A percentile compares a stretch with the other conserved stretches of the same genome.
Conservation (phyloP, 2,113 vertebrate genomes). For the Ciconia boyciana region DNA sequence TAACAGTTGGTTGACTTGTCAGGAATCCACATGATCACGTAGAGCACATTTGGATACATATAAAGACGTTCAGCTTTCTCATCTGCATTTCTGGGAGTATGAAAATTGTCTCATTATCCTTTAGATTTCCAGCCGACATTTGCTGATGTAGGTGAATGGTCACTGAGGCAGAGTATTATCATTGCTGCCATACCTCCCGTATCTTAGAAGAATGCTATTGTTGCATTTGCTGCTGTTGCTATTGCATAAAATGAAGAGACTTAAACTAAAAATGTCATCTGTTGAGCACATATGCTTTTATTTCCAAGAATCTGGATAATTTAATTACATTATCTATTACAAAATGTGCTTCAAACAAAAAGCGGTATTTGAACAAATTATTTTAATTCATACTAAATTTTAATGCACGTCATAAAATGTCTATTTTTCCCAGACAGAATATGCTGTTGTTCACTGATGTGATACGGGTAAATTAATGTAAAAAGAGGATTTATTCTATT, state of each 20-base stretch:
- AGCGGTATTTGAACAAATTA: background rate
- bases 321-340: conserved; percentile 1
- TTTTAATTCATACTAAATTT: conserved; percentile 18
- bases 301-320: background rate
- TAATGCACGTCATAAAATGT: background rate
- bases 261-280: conserved; percentile 9
- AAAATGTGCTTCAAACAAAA: background rate
- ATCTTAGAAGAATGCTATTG: background rate
- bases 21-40: background rate
- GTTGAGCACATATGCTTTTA: conserved; percentile 22
- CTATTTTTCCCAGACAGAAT: background rate
- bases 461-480: background rate
- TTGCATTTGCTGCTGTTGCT: background rate
- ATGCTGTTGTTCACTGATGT: background rate
- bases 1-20: conserved; percentile 38
- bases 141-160: background rate
- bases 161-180: background rate
- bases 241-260: background rate
- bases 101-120: background rate
- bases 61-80: conserved; percentile 13
- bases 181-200: background rate
- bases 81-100: background rate
- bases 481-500: background rate
- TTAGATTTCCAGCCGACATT: background rate
- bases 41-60: background rate